Base-by-base conservation (phyloP, 2,113 vertebrate species). In the Xenopus borealis region DNA sequence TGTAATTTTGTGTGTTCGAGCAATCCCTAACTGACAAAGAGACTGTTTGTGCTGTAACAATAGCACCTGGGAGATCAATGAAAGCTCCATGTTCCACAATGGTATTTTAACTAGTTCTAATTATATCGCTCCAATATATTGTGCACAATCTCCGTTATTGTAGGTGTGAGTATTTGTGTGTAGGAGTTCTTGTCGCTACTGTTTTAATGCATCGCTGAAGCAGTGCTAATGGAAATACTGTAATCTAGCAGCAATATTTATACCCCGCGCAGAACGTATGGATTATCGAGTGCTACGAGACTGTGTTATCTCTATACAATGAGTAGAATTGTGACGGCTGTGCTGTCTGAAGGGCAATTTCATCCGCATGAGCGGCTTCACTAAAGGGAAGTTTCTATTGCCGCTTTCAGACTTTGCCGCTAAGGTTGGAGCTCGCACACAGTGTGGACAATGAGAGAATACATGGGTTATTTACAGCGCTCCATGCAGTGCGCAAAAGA, bases 121-220 rank as follows among this genome's bases (percentile, higher is more conserved):
- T n/a, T 55, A 55, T 55, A 55, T 55, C 2, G 53, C 17, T 55
- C 0, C 14, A 55, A 55, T 55, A 55, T n/a, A 1, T 55, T 16
- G 14, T 9, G 16, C 53, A 17, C 3, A n/a, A 18, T 55, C 17
- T 55, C 17, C 18, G 18, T 55, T 16, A 55, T 55, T 55, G 17
- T 55, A 23, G 4, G 13, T 61, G 20, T 23, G 20, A 61, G 58
- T 12, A 11, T 65, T n/a, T 18, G 40, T 65, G 63, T 65, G 63
- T n/a, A 65, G 40, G 63, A 65, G 40, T 65, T 11, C 63, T 65
- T 65, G 63, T 65, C 63, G 45, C 13, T 65, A 33, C 40, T 45
- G 9, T 33, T 65, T 65, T 65, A 45, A 45, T 65, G 63, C 63
- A 45, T 65, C 63, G 45, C 33, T 65, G 63, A 65, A 65, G 30